phyloP scores from a whole-genome alignment of 2,113 vertebrate genomes.

The Coptodon bakossiorum region DNA sequence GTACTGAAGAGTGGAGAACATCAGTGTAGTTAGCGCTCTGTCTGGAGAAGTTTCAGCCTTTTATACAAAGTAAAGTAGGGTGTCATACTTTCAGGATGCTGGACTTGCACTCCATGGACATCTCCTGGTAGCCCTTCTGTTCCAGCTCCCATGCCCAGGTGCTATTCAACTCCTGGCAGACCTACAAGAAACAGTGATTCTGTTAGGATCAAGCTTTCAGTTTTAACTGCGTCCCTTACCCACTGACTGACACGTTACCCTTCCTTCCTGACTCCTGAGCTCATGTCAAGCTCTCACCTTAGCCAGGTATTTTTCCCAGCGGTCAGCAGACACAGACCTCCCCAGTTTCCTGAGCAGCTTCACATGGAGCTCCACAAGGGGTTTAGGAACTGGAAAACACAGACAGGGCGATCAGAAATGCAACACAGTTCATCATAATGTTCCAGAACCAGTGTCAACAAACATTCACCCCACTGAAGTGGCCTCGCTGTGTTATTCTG shows the following conservation, averaged over 20 bases:
- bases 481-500: not conserved
- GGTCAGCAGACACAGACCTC: conserved; percentile 89
- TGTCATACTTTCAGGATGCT: conserved; percentile 88
- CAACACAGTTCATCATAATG: not conserved
- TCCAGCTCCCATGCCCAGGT: conserved; percentile 99
- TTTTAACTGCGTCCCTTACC: not conserved
- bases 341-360: conserved; percentile 97
- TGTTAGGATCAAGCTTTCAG: not conserved
- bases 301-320: conserved; percentile 97
- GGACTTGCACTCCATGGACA: conserved; percentile 92
- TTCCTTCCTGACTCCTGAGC: not conserved
- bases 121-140: conserved; percentile 93
- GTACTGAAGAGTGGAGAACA: conserved; percentile 70
- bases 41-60: not conserved
- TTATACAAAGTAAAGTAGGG: not conserved
- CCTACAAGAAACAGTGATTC: conserved; percentile 59
- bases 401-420: not conserved
- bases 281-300: conserved; percentile 75
- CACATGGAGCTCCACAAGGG: conserved; percentile 92
- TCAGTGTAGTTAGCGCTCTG: not conserved
- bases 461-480: not conserved
- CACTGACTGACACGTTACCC: not conserved
- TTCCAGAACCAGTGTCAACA: not conserved
- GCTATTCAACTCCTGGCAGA: conserved; percentile 94
- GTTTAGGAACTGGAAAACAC: conserved; percentile 83